Evolutionary conservation across 1,140 invertebrate species (phyloP), one percentile per base, ranked within the genome.

Genomic region (Branchinecta lindahli): DNA sequence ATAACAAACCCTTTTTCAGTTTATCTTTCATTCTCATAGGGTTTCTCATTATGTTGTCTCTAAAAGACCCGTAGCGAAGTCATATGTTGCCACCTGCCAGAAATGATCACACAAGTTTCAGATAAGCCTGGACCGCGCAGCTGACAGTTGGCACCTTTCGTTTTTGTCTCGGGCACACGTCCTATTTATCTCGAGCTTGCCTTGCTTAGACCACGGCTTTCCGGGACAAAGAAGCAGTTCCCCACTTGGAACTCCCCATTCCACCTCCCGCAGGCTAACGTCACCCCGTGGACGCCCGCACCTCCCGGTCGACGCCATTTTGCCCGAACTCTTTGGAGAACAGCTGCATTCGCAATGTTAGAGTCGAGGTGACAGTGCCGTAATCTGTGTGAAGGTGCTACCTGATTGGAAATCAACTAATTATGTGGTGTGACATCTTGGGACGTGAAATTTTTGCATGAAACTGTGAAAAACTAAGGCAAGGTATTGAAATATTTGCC

Each of bases 281-380:
- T 61, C 52, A 61, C 52, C 52, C 18, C 52, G 6, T 20, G 52
- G 52, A 61, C 52, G 12, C 52, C 52, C 12, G 52, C 52, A 61
- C 12, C 52, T 61, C 52, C 52, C 6, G 52, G 12, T 20, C 12
- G 52, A 61, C 52, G 52, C 52, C 52, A 12, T 61, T 12, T 20
- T 12, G 12, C 18, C 52, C 52, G 18, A 20, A 15, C 52, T 12
- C 52, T 61, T 15, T 61, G 33, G 33, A 12, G 18, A 61, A 61
- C 52, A 61, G 52, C 52, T 61, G 52, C 52, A 61, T 61, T 61
- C 18, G 52, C 52, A 61, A 61, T 61, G 52, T 20, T 61, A 61
- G 12, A 15, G 52, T 61, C 52, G 12, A 61, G 18, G 52, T 61
- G 52, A 12, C 52, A 61, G 12, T 15, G 18, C 12, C 52, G 12